These are phyloP conservation scores for Lagorchestes hirsutus DNA, from an alignment of 2,797 vertebrate species.

Conservation along the genomic window DNA sequence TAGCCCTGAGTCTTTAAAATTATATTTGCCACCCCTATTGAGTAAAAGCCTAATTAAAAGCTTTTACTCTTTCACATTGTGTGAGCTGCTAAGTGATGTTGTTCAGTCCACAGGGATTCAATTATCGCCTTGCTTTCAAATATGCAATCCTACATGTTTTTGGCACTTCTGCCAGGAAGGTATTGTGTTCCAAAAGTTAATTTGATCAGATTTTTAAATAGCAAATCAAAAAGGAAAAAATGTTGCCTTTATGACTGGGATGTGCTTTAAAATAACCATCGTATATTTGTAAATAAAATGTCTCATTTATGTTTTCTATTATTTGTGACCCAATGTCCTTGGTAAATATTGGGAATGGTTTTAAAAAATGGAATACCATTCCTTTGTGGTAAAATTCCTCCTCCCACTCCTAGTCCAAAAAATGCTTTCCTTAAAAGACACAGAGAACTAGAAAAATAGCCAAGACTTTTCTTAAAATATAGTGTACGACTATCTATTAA, in stretches of 20 bases:
- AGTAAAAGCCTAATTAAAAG: conserved; percentile 86
- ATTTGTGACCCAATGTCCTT: neutral
- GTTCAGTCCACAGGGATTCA: conserved; percentile 81
- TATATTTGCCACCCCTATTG: conserved; percentile 83
- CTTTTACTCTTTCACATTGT: conserved; percentile 84
- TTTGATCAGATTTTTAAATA: conserved; percentile 76
- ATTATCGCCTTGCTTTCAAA: conserved; percentile 81
- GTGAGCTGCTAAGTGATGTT: conserved; percentile 80
- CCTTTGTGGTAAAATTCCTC: neutral
- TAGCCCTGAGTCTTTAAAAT: conserved; percentile 83
- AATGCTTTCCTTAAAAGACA: neutral
- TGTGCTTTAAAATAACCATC: conserved; percentile 52
- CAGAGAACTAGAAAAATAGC: neutral
- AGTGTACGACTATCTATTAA: neutral
- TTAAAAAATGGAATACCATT: neutral
- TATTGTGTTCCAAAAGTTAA: conserved; percentile 75
- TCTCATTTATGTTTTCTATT: neutral
- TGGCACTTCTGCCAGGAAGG: conserved; percentile 70
- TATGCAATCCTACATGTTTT: conserved; percentile 71
- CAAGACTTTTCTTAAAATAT: conserved; percentile 1
- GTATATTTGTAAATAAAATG: conserved; percentile 39
- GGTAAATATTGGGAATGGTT: neutral
- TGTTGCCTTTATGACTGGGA: conserved; percentile 15
- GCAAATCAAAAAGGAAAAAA: conserved; percentile 63
- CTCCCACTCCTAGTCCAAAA: neutral